Conservation (phyloP, 1,140 invertebrate genomes). For the Drosophila biarmipes region DNA sequence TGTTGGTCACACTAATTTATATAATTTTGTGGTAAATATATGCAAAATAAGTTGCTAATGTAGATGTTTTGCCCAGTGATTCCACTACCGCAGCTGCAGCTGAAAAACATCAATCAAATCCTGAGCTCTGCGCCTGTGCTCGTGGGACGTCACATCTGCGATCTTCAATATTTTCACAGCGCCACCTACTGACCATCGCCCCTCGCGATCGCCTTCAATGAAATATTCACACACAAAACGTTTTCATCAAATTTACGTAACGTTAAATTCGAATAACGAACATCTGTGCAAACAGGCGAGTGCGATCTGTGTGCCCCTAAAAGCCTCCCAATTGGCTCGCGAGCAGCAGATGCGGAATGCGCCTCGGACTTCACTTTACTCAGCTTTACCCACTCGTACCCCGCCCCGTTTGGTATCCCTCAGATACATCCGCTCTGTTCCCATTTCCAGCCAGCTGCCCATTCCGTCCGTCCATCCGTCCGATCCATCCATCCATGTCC, state of each 20-base stretch:
- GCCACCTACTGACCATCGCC: conserved; percentile 46
- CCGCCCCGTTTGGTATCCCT: conserved; percentile 17
- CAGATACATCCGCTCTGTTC: conserved; percentile 28
- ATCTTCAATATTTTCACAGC: conserved; percentile 36
- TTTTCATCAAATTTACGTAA: conserved; percentile 75
- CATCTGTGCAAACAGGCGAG: conserved; percentile 77
- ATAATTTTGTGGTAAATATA: too few relatives aligned
- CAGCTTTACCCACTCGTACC: background rate
- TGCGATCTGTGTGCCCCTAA: conserved; percentile 43
- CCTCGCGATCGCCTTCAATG: conserved; percentile 21
- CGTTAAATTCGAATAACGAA: conserved; percentile 72
- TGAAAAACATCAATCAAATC: conserved; percentile 68
- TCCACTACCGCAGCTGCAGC: conserved; percentile 37
- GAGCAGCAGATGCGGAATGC: conserved; percentile 64
- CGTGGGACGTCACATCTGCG: conserved; percentile 53
- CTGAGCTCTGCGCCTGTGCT: conserved; percentile 34
- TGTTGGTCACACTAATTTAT: background rate
- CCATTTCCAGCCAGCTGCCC: conserved; percentile 48
- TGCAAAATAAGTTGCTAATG: too few relatives aligned
- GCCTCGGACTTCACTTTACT: conserved; percentile 43
- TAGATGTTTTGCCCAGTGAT: conserved; percentile 17
- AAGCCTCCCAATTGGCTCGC: conserved; percentile 56
- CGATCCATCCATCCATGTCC: conserved; percentile 8
- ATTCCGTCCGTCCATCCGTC: conserved; percentile 34
- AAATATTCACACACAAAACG: conserved; percentile 55